Conservation (phyloP, 2,888 invertebrate genomes). For the Drosophila mercatorum region DNA sequence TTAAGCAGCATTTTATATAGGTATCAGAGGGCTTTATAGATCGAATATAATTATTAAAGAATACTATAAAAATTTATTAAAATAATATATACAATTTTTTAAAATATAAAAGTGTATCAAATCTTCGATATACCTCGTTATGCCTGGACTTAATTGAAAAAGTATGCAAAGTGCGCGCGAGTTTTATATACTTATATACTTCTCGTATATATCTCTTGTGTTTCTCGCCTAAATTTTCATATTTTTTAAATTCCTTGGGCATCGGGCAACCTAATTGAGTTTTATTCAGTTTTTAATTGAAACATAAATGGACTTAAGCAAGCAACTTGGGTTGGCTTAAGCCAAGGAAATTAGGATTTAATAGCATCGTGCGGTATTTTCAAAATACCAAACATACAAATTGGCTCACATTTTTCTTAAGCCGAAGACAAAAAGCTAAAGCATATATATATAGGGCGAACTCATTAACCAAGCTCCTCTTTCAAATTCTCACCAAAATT, state of each 20-base stretch:
- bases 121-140: slow-evolving; percentile 5
- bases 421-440: slow-evolving; percentile 7
- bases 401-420: slow-evolving; percentile 52
- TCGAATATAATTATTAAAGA: no score
- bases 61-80: no score
- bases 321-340: slow-evolving; percentile 10
- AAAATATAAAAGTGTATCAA: slow-evolving; percentile 4
- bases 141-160: slow-evolving; percentile 45
- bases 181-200: slow-evolving; percentile 8
- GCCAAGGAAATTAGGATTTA: slow-evolving; percentile 18
- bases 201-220: slow-evolving; percentile 4
- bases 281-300: slow-evolving; percentile 46
- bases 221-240: slow-evolving; percentile 1
- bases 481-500: slow-evolving; percentile 2
- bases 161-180: slow-evolving; percentile 42
- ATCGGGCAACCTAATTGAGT: slow-evolving; percentile 43
- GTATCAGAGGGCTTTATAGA: no score
- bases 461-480: slow-evolving; percentile 32
- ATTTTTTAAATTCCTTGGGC: not conserved
- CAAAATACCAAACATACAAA: slow-evolving; percentile 24
- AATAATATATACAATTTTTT: no score
- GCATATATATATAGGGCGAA: slow-evolving; percentile 7
- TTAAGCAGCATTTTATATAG: no score
- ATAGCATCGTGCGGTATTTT: slow-evolving; percentile 1
- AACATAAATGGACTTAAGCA: slow-evolving; percentile 33